Evolutionary conservation across 2,113 vertebrate genomes (phyloP).

Genomic region (Narcine bancroftii): DNA sequence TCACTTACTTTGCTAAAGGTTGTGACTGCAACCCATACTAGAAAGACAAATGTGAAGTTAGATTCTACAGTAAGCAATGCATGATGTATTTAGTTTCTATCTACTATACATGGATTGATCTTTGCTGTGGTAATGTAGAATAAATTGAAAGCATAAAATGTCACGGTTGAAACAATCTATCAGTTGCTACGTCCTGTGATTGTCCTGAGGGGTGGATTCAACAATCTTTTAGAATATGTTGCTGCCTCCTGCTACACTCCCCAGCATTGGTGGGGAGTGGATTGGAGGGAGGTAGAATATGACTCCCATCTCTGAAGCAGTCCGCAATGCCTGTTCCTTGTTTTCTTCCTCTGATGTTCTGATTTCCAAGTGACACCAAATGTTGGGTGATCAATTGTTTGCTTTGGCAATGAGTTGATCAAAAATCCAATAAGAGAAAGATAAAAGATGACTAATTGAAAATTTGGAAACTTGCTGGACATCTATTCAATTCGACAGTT

Average conservation of each 20-base stretch:
- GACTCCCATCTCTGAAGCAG: not conserved
- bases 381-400: not conserved
- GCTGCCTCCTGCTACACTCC: not conserved
- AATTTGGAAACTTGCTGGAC: not conserved
- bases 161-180: not conserved
- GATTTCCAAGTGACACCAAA: not conserved
- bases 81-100: not conserved
- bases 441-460: not conserved
- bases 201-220: not conserved
- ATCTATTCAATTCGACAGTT: not conserved
- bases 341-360: not conserved
- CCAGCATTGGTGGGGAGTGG: not conserved
- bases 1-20: not conserved
- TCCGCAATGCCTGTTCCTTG: not conserved
- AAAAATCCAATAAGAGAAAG: not conserved
- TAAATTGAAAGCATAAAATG: not conserved
- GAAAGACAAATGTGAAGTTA: not conserved
- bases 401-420: not conserved
- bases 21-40: not conserved
- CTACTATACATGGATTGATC: not conserved
- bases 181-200: not conserved
- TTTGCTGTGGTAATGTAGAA: not conserved
- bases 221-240: not conserved
- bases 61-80: too few species aligned
- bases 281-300: not conserved